Conservation (phyloP, 2,888 invertebrate genomes). For the Isotomurus palustris region DNA sequence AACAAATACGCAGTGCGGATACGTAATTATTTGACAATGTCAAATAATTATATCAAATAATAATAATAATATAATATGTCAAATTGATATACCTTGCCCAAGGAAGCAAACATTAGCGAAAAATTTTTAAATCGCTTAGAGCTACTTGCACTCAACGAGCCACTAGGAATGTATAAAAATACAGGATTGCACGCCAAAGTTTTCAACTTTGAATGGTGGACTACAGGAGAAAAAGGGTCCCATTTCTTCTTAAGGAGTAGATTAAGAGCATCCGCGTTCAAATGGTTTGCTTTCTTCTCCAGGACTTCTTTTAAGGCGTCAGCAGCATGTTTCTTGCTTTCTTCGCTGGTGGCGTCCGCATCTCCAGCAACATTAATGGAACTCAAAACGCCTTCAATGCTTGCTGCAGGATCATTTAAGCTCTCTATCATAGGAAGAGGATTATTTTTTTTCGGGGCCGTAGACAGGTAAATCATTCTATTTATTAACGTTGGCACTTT, state of each 20-base stretch:
- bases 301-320: conserved; percentile 6
- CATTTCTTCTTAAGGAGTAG: conserved; percentile 65
- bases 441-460: conserved; percentile 39
- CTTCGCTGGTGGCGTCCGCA: background rate
- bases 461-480: conserved; percentile 62
- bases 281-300: conserved; percentile 1
- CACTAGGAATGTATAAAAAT: conserved; percentile 61
- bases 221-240: conserved; percentile 63
- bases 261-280: conserved; percentile 59
- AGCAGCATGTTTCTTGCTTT: background rate
- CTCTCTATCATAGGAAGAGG: conserved; percentile 4
- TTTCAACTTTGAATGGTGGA: conserved; percentile 61
- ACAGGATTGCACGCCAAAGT: conserved; percentile 67
- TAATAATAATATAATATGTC: no score
- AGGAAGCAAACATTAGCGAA: conserved; percentile 24
- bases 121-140: conserved; percentile 30
- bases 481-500: conserved; percentile 69
- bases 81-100: conserved; percentile 42
- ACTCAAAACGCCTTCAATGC: no score
- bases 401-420: no score
- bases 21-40: no score
- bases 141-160: conserved; percentile 48
- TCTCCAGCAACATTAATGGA: conserved; percentile 4
- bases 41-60: no score
- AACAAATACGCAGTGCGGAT: no score